phyloP scores from a whole-genome alignment of 1,140 invertebrate species.

The Megalopta genalis region DNA sequence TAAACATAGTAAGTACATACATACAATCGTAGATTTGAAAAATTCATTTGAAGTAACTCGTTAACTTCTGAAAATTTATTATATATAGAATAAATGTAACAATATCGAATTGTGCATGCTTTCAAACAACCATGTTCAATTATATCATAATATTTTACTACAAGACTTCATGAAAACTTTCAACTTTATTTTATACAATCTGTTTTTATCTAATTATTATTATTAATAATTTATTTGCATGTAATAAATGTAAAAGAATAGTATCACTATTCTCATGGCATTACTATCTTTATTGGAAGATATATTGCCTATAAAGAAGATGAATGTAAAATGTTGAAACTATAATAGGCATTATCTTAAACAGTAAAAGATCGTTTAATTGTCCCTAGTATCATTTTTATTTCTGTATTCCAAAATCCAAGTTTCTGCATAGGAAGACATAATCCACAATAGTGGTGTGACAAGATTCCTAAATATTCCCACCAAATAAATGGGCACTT shows the following conservation, averaged over 20 bases:
- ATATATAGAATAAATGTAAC: not conserved
- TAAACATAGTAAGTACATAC: conserved; percentile 1
- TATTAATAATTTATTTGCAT: not conserved
- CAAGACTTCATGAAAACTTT: not conserved
- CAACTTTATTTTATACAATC: not conserved
- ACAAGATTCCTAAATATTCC: conserved; percentile 52
- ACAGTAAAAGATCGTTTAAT: conserved; percentile 66
- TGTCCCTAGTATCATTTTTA: conserved; percentile 69
- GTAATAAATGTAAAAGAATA: conserved; percentile 5
- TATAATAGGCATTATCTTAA: conserved; percentile 74
- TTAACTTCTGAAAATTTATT: not conserved
- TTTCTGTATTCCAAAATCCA: conserved; percentile 58
- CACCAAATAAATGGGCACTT: conserved; percentile 63
- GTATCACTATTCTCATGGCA: not conserved
- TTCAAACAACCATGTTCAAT: not conserved
- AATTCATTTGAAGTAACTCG: not conserved
- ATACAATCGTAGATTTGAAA: not conserved
- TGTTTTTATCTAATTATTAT: not conserved
- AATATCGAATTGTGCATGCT: not conserved
- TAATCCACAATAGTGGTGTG: conserved; percentile 44
- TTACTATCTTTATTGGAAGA: conserved; percentile 50
- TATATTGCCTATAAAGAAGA: conserved; percentile 54
- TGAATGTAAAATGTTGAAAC: conserved; percentile 62
- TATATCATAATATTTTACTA: not conserved
- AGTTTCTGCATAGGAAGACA: conserved; percentile 58